Evolutionary conservation across 2,888 invertebrate genomes (phyloP), one percentile per base, ranked within the genome.

Genomic region (Litoditis marina): DNA sequence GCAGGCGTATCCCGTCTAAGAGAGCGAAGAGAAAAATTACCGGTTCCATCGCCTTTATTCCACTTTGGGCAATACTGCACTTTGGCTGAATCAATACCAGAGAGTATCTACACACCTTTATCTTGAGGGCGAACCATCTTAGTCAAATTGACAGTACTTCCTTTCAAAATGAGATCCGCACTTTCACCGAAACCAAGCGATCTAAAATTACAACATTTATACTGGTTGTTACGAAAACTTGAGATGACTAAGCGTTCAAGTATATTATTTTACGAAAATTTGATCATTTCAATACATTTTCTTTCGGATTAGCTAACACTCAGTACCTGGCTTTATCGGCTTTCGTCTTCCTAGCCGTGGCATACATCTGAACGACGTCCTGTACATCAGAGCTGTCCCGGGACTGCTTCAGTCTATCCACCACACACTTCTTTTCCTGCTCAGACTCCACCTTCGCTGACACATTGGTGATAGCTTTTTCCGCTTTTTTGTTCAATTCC

Each of bases 401-500:
- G 36, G 34, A 19, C 8, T 32, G n/a, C 7, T 56, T 53, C 31
- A 72, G 32, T 36, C 60, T 44, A 13, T 66, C 60, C 6, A 42
- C 19, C 2, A 64, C 68, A 13, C 25, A n/a, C 19, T 13, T 22
- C 28, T 50, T 61, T 31, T 64, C 66, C 3, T 50, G 25, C 0
- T 11, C 5, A 22, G 47, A 52, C 13, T 32, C 55, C 6, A 69
- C 50, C 52, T 73, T 73, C 13, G 61, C 46, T 1, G 58, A 55
- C 0, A 73, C 57, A 1, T 61, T 56, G 3, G 47, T 60, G 11
- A 68, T 31, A 0, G 69, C 65, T 2, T 54, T 60, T 7, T 11
- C 46, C n/a, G 64, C 73, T 55, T 70, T 70, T 28, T 66, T 59
- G 42, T 70, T 70, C 31, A 73, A 42, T 0, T 68, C 54, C 0